These are phyloP conservation scores for Porites lutea DNA, from an alignment of 64 coral and sea anemone genomes.

Conservation along the genomic window DNA sequence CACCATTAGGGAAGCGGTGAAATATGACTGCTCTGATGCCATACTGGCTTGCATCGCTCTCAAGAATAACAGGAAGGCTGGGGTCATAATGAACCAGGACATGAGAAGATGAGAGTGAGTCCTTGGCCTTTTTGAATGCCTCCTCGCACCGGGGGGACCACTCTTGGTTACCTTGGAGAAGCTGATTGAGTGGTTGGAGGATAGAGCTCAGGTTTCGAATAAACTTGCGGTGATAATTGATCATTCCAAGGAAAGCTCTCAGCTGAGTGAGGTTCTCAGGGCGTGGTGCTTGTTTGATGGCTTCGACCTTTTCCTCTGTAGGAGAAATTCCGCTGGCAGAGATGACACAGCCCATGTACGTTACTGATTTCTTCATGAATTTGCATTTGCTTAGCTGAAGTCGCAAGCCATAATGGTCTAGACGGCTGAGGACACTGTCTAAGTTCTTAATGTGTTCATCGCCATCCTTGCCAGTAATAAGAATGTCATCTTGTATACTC, in stretches of 20 bases:
- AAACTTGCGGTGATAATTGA: slow-evolving; percentile 42
- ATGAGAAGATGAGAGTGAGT: slow-evolving; percentile 20
- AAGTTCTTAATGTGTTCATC: neutral
- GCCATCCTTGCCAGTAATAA: neutral
- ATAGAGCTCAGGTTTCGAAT: slow-evolving; percentile 1
- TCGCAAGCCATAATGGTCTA: neutral
- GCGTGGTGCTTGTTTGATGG: too few relatives aligned
- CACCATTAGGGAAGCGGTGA: slow-evolving; percentile 22
- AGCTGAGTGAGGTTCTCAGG: too few relatives aligned
- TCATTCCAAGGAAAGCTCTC: too few relatives aligned
- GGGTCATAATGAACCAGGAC: slow-evolving; percentile 53
- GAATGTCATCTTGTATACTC: neutral
- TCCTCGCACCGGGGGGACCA: slow-evolving; percentile 34
- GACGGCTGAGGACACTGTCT: neutral
- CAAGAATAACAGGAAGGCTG: slow-evolving; percentile 34
- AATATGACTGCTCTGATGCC: slow-evolving; percentile 29
- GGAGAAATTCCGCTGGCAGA: too few relatives aligned
- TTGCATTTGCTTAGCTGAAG: neutral
- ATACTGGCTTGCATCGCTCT: slow-evolving; percentile 45
- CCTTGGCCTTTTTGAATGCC: slow-evolving; percentile 14
- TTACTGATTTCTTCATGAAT: slow-evolving; percentile 4
- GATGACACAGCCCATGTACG: neutral
- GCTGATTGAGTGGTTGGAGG: too few relatives aligned
- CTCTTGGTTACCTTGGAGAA: too few relatives aligned
- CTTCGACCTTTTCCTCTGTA: too few relatives aligned